Base-by-base conservation (phyloP, 2,797 vertebrate genomes). In the Siniperca scherzeri region DNA sequence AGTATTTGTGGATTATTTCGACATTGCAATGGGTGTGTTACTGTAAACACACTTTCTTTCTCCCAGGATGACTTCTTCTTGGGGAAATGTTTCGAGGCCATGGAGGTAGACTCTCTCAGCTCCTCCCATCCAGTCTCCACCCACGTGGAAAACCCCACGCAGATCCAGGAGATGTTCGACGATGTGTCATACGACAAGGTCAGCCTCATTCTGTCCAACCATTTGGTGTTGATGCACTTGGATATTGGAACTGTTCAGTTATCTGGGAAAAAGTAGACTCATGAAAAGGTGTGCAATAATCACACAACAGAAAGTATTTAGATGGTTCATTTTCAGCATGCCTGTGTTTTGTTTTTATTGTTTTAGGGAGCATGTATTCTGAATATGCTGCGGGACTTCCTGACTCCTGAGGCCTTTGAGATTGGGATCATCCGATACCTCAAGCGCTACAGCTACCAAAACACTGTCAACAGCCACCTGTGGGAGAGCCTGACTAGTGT, bases 131-230 rank as follows among this genome's bases (percentile, higher is more conserved):
- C 98, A 0, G 88, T 99, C 65, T 98, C 97, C 56, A 96, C 95
- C 27, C 93, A 94, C 0, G 97, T 98, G 79, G 97, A 98, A 91
- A 96, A 96, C 88, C 96, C 97, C 82, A 93, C 96, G 60, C 95
- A 98, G 92, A 99, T 99, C 92, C 94, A 89, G 90, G 98, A 99
- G 93, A 98, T 99, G 96, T 99, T 99, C 80, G 98, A 99, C 64
- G 90, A 96, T 0, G 97, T 99, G 77, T 99, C 98, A 2, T 99
- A 99, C 46, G 95, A 97, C 17, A 99, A 99, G 97, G 98, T 99
- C 89, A n/a, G 85, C 12, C 25, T 65, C 3, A 5, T 5, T 62
- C 22, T 38, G 21, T 55, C 5, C 3, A 0, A 22, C 30, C 9
- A 0, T 27, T 8, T 57, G 22, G 6, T 42, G 36, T 16, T 25